Evolutionary conservation across 2,888 invertebrate genomes (phyloP).

Genomic region (Drosophila trichaetosa): DNA sequence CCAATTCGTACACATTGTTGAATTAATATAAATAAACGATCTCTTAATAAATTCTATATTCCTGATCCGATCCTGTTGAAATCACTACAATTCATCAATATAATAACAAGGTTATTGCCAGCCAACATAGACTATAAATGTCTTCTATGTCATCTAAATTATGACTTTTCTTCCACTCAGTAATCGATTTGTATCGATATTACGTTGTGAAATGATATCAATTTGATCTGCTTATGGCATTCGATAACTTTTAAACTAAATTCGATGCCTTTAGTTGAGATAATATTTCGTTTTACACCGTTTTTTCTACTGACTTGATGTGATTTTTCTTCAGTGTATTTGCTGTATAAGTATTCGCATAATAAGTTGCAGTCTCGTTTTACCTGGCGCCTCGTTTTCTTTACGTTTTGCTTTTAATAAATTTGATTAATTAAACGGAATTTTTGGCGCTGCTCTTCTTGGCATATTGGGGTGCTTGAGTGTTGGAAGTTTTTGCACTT

Average conservation of each 20-base stretch:
- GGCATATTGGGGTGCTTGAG: conserved; percentile 16
- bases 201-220: background rate
- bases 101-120: background rate
- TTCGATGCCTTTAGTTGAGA: background rate
- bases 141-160: background rate
- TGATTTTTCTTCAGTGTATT: conserved; percentile 11
- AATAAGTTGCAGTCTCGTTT: conserved; percentile 4
- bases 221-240: background rate
- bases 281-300: background rate
- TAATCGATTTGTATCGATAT: background rate
- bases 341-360: background rate
- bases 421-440: conserved; percentile 70
- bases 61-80: background rate
- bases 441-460: conserved; percentile 47
- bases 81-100: background rate
- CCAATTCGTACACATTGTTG: background rate
- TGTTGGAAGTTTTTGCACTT: background rate
- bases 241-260: background rate
- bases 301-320: background rate
- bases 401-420: conserved; percentile 50
- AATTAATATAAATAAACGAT: background rate
- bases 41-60: background rate
- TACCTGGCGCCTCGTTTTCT: conserved; percentile 14
- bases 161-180: background rate
- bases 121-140: background rate